phyloP scores from a whole-genome alignment of 2,888 invertebrate species.

The Dynastes hyllus region DNA sequence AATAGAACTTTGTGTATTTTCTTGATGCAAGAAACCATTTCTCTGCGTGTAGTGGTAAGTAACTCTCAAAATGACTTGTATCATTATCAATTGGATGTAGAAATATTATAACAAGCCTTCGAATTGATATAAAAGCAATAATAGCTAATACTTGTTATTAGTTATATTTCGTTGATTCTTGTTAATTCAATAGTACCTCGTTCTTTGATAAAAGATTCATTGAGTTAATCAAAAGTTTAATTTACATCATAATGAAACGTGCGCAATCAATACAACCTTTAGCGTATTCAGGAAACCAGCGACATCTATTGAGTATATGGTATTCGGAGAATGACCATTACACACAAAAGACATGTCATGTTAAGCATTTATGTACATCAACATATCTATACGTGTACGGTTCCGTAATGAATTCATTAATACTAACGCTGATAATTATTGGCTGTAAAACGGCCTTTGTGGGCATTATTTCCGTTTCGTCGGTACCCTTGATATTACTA shows the following conservation, averaged over 20 bases:
- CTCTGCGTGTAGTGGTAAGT: too few relatives aligned
- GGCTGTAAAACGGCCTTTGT: constrained; percentile 31
- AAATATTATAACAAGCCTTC: too few relatives aligned
- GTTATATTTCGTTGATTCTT: too few relatives aligned
- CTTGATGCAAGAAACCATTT: too few relatives aligned
- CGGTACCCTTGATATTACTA: constrained; percentile 19
- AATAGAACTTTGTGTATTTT: too few relatives aligned
- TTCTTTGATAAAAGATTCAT: too few relatives aligned
- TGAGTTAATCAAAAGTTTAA: background rate
- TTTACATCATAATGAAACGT: constrained; percentile 6
- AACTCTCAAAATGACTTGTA: too few relatives aligned
- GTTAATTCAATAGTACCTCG: too few relatives aligned
- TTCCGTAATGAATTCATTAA: constrained; percentile 37
- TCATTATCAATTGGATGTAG: too few relatives aligned
- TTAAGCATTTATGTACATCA: constrained; percentile 6
- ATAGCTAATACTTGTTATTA: too few relatives aligned
- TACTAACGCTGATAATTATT: constrained; percentile 38
- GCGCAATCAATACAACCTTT: constrained; percentile 11
- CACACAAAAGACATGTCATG: constrained; percentile 25
- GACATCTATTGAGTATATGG: background rate
- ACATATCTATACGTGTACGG: constrained; percentile 26
- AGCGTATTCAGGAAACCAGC: constrained; percentile 9
- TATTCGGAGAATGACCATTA: constrained; percentile 30
- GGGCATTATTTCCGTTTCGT: constrained; percentile 38
- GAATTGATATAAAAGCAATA: too few relatives aligned